Conservation (phyloP, 2,888 invertebrate genomes). For the Acleris sparsana region DNA sequence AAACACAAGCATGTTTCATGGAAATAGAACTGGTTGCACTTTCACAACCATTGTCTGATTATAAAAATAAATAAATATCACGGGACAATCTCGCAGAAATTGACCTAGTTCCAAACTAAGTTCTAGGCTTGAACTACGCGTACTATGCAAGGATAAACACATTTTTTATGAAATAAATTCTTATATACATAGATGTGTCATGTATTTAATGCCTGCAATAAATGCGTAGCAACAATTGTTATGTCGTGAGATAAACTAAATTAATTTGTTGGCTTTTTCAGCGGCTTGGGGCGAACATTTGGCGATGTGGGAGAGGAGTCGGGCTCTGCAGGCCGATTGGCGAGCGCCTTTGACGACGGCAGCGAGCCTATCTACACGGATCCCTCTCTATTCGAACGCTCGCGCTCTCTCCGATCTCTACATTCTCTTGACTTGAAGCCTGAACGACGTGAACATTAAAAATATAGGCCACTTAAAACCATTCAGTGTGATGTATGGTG, state of each 20-base stretch:
- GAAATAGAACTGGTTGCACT: too few species aligned
- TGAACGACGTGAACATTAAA: constrained; percentile 73
- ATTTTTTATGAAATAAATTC: too few species aligned
- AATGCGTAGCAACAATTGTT: constrained; percentile 7
- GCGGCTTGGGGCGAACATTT: constrained; percentile 74
- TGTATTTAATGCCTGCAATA: neutral
- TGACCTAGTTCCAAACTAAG: too few species aligned
- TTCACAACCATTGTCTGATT: too few species aligned
- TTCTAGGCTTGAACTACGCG: too few species aligned
- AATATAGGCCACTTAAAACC: neutral
- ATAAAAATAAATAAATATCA: too few species aligned
- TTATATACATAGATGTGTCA: too few species aligned
- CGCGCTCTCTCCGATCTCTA: constrained; percentile 87
- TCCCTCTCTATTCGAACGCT: constrained; percentile 94
- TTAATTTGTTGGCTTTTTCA: constrained; percentile 52
- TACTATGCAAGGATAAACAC: too few species aligned
- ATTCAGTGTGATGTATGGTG: neutral
- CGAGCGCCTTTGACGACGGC: constrained; percentile 90
- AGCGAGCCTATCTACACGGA: constrained; percentile 97
- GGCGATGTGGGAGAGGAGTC: constrained; percentile 73
- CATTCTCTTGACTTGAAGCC: constrained; percentile 84
- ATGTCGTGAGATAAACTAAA: neutral
- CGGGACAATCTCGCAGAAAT: too few species aligned
- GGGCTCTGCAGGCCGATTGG: constrained; percentile 77
- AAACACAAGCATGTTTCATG: too few species aligned